Evolutionary conservation across 1,140 invertebrate genomes (phyloP).

Genomic region (Prorops nasuta): DNA sequence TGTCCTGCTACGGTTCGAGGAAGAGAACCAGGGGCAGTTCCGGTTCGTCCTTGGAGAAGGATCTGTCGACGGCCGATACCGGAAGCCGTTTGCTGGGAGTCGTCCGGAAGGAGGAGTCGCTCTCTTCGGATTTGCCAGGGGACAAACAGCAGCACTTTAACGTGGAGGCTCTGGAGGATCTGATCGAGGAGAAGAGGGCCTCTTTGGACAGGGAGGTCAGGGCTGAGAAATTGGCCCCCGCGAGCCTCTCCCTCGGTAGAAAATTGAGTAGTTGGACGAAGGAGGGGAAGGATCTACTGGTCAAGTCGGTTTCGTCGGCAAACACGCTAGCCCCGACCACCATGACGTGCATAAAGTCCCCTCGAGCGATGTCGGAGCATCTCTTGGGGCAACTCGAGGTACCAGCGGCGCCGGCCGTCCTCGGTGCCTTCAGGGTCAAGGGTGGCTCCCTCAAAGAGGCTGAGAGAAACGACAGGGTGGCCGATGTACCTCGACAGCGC

Average conservation of each 20-base stretch:
- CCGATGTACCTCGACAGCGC: slow-evolving; percentile 40
- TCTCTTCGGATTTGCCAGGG: too few relatives aligned
- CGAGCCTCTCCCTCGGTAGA: slow-evolving; percentile 27
- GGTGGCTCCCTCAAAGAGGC: slow-evolving; percentile 43
- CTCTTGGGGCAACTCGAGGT: slow-evolving; percentile 46
- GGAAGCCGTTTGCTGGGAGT: too few relatives aligned
- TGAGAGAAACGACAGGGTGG: slow-evolving; percentile 29
- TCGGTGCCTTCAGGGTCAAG: slow-evolving; percentile 38
- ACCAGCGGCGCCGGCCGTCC: slow-evolving; percentile 29
- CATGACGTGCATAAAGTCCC: slow-evolving; percentile 54
- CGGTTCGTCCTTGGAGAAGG: too few relatives aligned
- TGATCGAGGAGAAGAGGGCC: slow-evolving; percentile 30
- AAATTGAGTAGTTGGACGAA: slow-evolving; percentile 32
- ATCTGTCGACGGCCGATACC: too few relatives aligned
- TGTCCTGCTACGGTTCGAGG: too few relatives aligned
- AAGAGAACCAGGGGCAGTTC: neutral
- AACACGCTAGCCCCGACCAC: slow-evolving; percentile 47
- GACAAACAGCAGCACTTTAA: too few relatives aligned
- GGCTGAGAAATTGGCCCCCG: too few relatives aligned
- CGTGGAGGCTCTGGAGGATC: too few relatives aligned
- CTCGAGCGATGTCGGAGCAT: slow-evolving; percentile 53
- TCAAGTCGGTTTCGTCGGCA: slow-evolving; percentile 46
- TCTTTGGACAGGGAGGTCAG: too few relatives aligned
- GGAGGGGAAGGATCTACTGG: slow-evolving; percentile 39
- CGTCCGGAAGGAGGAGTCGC: too few relatives aligned